phyloP scores from a whole-genome alignment of 2,797 vertebrate genomes.

The Eleutherodactylus coqui region DNA sequence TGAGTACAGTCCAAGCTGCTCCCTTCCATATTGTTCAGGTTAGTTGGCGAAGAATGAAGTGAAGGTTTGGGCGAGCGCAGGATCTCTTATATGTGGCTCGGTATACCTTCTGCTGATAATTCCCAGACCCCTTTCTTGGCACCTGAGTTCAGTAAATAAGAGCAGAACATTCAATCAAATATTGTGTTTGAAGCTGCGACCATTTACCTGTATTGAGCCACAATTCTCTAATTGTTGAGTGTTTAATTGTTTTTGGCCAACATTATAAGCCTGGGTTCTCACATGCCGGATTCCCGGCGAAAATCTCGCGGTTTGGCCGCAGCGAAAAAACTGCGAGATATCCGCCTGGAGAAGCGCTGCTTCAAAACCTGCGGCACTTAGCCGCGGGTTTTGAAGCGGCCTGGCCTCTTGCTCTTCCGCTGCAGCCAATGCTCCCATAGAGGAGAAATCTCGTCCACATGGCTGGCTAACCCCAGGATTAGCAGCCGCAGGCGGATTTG shows the following conservation, averaged over 20 bases:
- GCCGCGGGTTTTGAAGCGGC: no score
- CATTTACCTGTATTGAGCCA: background rate
- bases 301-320: no score
- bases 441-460: no score
- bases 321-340: no score
- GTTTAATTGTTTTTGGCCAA: background rate
- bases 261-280: background rate
- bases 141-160: background rate
- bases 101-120: conserved; percentile 22
- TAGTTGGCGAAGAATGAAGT: conserved; percentile 67
- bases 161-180: background rate
- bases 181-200: background rate
- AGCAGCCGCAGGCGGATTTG: no score
- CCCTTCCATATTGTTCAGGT: conserved; percentile 94
- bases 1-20: conserved; percentile 93
- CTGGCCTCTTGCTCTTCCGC: no score
- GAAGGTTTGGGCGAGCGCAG: background rate
- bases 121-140: conserved; percentile 33
- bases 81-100: background rate
- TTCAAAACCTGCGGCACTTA: no score
- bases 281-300: no score
- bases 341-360: no score
- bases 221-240: background rate
- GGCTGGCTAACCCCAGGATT: no score
- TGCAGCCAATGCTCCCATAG: no score